A percentile compares a stretch with the other conserved stretches of the same genome.
Conservation (phyloP, 1,140 invertebrate species). For the Agrypnia vestita region DNA sequence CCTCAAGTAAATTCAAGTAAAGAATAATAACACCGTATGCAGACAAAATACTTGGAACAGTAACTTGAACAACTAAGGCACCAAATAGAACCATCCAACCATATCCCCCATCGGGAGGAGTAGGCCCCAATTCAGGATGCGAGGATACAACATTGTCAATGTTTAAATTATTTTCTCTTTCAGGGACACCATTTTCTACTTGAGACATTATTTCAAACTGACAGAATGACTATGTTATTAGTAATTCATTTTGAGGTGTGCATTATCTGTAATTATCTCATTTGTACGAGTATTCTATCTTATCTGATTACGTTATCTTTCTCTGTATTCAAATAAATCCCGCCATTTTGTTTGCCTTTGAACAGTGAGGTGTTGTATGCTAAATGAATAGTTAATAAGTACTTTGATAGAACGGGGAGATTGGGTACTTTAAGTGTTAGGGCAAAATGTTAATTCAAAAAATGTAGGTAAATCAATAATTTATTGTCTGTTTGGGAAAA, state of each 20-base stretch:
- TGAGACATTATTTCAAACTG: conserved; percentile 12
- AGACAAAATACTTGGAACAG: conserved; percentile 72
- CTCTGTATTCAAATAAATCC: conserved; percentile 28
- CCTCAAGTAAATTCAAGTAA: conserved; percentile 67
- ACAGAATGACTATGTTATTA: conserved; percentile 4
- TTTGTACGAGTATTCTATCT: conserved; percentile 32
- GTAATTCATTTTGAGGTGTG: conserved; percentile 24
- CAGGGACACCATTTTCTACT: conserved; percentile 9
- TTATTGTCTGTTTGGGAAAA: too few relatives aligned
- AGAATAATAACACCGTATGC: conserved; percentile 74
- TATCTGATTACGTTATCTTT: conserved; percentile 37
- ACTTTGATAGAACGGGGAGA: too few relatives aligned
- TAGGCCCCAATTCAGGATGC: conserved; percentile 77
- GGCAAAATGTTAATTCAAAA: too few relatives aligned
- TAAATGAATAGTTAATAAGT: too few relatives aligned
- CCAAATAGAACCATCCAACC: conserved; percentile 78
- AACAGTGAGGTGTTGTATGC: background rate
- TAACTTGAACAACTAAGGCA: conserved; percentile 75
- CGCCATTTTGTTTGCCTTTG: conserved; percentile 1
- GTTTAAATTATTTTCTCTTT: conserved; percentile 42
- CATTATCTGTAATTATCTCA: conserved; percentile 21
- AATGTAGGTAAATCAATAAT: too few relatives aligned
- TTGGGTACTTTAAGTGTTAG: too few relatives aligned
- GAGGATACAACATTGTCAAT: conserved; percentile 75
- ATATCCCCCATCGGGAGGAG: conserved; percentile 77